Evolutionary conservation across 2,888 invertebrate species (phyloP).

Genomic region (Xanthorhoe designata): DNA sequence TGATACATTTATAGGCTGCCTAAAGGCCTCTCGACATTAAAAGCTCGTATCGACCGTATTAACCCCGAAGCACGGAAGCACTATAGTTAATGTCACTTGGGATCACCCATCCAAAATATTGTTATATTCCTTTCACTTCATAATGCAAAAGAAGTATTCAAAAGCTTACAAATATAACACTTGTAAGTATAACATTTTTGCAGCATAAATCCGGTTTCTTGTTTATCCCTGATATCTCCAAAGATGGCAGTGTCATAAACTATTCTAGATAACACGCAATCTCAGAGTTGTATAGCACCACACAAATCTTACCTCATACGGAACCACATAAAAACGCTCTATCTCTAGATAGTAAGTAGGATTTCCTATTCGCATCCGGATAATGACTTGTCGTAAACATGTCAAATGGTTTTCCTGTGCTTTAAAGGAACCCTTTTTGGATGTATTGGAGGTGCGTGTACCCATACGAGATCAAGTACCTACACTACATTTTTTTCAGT

Average conservation of each 20-base stretch:
- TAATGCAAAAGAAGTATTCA: no score
- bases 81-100: no score
- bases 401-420: slow-evolving; percentile 44
- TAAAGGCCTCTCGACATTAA: no score
- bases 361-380: slow-evolving; percentile 47
- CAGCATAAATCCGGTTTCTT: neutral
- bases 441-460: slow-evolving; percentile 3
- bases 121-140: no score
- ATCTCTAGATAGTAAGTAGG: slow-evolving; percentile 41
- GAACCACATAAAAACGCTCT: slow-evolving; percentile 16
- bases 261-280: slow-evolving; percentile 19
- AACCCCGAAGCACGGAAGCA: no score
- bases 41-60: no score
- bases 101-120: no score
- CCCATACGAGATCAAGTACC: no score
- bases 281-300: slow-evolving; percentile 12
- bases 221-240: slow-evolving; percentile 8
- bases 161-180: no score
- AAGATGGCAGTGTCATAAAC: slow-evolving; percentile 18
- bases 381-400: slow-evolving; percentile 53
- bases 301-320: slow-evolving; percentile 22
- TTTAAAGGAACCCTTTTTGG: slow-evolving; percentile 37
- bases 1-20: no score
- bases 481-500: no score
- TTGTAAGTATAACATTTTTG: no score